Conservation (phyloP, 2,797 vertebrate species). For the Sciurus carolinensis region DNA sequence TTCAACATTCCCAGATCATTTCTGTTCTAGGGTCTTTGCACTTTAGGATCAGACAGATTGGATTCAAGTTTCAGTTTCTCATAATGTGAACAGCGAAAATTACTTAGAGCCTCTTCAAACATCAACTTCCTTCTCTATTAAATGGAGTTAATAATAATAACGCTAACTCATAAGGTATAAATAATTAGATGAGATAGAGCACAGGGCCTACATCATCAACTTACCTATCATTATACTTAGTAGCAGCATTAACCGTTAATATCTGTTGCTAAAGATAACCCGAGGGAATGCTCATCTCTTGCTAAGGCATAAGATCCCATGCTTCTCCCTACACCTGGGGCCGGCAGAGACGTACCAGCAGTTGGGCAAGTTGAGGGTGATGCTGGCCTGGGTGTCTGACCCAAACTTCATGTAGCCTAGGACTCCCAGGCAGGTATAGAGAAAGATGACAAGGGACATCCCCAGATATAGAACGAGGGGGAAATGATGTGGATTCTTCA, state of each 20-base stretch:
- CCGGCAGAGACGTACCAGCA: conserved; percentile 93
- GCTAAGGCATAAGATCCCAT: background rate
- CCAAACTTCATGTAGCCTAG: conserved; percentile 96
- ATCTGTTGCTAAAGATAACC: background rate
- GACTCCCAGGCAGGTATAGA: conserved; percentile 95
- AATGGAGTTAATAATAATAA: background rate
- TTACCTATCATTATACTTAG: background rate
- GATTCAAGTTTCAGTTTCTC: background rate
- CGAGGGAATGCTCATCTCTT: no score
- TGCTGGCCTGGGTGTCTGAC: conserved; percentile 92
- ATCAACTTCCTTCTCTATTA: background rate
- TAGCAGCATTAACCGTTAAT: background rate
- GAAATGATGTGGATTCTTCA: conserved; percentile 94
- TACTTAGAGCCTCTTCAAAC: background rate
- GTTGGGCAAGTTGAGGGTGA: conserved; percentile 96
- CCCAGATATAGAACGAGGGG: conserved; percentile 92
- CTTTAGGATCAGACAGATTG: background rate
- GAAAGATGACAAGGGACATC: conserved; percentile 94
- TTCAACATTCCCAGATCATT: background rate
- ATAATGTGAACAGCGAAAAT: background rate
- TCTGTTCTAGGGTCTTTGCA: background rate
- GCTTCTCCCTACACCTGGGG: rapidly evolving
- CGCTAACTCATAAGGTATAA: background rate
- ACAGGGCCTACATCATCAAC: background rate
- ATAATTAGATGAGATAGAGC: background rate